These are phyloP conservation scores for Noctua janthe DNA, from an alignment of 2,888 invertebrate genomes.

Conservation along the genomic window DNA sequence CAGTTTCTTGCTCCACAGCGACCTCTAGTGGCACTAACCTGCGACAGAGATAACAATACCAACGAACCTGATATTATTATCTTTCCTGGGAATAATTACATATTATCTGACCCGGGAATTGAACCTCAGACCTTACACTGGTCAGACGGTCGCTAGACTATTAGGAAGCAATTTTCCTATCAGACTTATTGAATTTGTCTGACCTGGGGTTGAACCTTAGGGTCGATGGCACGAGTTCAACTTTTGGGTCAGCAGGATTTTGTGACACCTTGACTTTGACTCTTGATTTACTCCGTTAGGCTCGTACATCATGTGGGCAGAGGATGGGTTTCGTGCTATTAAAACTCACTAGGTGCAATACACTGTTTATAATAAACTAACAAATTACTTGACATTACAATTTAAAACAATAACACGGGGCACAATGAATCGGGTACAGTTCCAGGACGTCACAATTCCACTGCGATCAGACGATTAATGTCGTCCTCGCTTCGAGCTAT, in stretches of 20 bases:
- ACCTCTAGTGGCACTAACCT: constrained; percentile 38
- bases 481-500: too few relatives aligned
- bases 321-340: too few relatives aligned
- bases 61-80: constrained; percentile 22
- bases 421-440: too few relatives aligned
- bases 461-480: too few relatives aligned
- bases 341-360: too few relatives aligned
- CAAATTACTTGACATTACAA: too few relatives aligned
- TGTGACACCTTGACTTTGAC: background rate
- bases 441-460: too few relatives aligned
- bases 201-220: constrained; percentile 34
- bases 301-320: too few relatives aligned
- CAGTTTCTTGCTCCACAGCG: background rate
- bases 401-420: too few relatives aligned
- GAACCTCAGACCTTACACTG: constrained; percentile 2
- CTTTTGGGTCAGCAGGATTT: background rate
- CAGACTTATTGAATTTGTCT: constrained; percentile 20
- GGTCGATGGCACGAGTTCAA: background rate
- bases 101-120: constrained; percentile 15
- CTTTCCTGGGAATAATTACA: constrained; percentile 15
- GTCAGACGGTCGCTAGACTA: constrained; percentile 15
- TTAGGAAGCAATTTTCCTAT: constrained; percentile 34
- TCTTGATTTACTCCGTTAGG: too few relatives aligned
- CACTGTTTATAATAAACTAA: too few relatives aligned
- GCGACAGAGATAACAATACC: constrained; percentile 10